Evolutionary conservation across 2,797 vertebrate species (phyloP).

Genomic region (Petrocephalus schoutedeni): DNA sequence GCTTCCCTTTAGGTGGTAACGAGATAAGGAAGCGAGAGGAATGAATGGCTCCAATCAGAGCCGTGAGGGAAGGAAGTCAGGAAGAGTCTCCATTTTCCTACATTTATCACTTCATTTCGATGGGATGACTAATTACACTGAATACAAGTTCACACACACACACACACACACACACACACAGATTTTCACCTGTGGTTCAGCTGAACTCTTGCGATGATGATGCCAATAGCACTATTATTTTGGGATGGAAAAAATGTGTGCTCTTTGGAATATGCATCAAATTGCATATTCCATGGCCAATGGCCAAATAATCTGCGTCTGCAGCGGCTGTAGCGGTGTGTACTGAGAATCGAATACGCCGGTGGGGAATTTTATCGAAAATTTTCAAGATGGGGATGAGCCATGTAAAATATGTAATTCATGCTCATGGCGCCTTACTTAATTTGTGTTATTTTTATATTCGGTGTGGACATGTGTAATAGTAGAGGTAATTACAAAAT

Average conservation of each 20-base stretch:
- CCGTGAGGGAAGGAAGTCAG: neutral
- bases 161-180: neutral
- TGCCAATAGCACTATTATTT: neutral
- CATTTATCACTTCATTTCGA: neutral
- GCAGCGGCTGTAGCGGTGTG: neutral
- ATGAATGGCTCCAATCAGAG: neutral
- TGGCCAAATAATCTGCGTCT: neutral
- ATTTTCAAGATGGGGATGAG: neutral
- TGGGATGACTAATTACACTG: neutral
- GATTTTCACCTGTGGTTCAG: neutral
- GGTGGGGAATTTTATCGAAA: neutral
- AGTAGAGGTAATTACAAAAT: conserved; percentile 22
- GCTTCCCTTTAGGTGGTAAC: neutral
- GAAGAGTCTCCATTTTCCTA: neutral
- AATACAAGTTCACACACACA: neutral
- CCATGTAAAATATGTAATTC: neutral
- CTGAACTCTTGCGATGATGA: neutral
- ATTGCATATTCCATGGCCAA: no score
- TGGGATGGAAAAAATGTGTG: neutral
- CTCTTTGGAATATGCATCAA: neutral
- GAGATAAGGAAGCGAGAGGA: neutral
- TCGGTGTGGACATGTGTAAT: conserved; percentile 12
- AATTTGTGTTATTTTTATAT: conserved; percentile 30
- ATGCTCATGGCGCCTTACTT: conserved; percentile 2
- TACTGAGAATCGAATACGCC: neutral